Base-by-base conservation (phyloP, 1,140 invertebrate genomes). In the Platyura marginata region DNA sequence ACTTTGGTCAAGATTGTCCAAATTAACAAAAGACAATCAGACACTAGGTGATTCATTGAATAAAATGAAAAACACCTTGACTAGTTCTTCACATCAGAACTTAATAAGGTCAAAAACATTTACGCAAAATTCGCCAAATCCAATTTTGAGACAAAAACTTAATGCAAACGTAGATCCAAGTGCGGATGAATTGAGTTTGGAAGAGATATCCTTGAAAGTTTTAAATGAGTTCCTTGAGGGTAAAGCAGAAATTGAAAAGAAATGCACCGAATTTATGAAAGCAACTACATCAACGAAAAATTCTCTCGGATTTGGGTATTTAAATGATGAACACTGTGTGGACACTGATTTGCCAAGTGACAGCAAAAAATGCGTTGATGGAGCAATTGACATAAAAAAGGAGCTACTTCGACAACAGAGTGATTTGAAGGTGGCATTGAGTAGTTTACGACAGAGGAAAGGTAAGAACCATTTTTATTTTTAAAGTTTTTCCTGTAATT, bases 151-250 rank as follows among this genome's bases (percentile, higher is more conserved):
- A 48, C 55, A 23, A 69, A 66, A 51, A 54, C 54, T 33, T 51
- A 59, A 49, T 64, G 3, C 21, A 44, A 40, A 35, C 36, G 41
- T 49, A 16, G 41, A 53, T 44, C 5, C 40, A 65, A 56, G 46
- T 46, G 46, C 49, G 6, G 64, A 57, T 46, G 72, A 79, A 49
- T 63, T 69, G 34, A 82, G 79, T 55, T 65, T 84, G 45, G 80
- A 85, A 57, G 79, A 84, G 61, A 81, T 84, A 51, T 80, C 78
- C 13, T 57, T 81, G 33, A 77, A 75, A 59, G 55, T 80, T 33
- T 72, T 42, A 18, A 41, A 41, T 46, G 77, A 69, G 55, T 71
- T 77, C 50, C 67, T 71, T 52, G 64, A 73, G 53, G 74, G 77
- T 49, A 78, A 76, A 49, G 70, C 65, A 44, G 73, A 78, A 53